A percentile compares a stretch with the other conserved stretches of the same genome.
Conservation (phyloP, 2,888 invertebrate species). For the Drosophila meridiana region DNA sequence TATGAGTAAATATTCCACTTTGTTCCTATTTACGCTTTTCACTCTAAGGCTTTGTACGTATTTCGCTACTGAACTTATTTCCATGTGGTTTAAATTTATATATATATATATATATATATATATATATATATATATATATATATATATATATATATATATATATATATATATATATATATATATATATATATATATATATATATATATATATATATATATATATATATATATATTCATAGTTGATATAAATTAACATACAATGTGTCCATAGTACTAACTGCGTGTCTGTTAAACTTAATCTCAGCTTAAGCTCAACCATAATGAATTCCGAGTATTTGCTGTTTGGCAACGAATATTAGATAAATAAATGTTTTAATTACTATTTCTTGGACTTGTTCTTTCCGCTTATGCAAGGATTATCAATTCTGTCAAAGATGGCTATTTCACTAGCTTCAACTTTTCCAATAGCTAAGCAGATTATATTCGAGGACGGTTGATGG, state of each 20-base stretch:
- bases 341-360: conserved; percentile 8
- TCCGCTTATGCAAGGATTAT: neutral
- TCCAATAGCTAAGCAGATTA: neutral
- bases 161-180: neutral
- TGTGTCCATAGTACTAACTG: conserved; percentile 33
- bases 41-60: conserved; percentile 16
- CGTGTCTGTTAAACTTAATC: conserved; percentile 15
- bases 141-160: conserved; percentile 3
- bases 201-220: neutral
- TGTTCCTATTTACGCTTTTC: conserved; percentile 27
- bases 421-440: neutral
- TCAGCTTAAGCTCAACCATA: conserved; percentile 5
- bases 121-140: conserved; percentile 1
- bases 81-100: neutral
- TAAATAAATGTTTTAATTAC: conserved; percentile 29
- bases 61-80: conserved; percentile 7
- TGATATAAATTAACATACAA: conserved; percentile 6
- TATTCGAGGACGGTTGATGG: neutral
- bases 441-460: neutral
- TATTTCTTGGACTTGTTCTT: neutral
- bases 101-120: neutral
- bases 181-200: conserved; percentile 4
- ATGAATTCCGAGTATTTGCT: conserved; percentile 18
- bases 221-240: conserved; percentile 5
- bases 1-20: conserved; percentile 14